phyloP scores from a whole-genome alignment of 64 coral and sea anemone genomes.

The Platygyra sinensis region DNA sequence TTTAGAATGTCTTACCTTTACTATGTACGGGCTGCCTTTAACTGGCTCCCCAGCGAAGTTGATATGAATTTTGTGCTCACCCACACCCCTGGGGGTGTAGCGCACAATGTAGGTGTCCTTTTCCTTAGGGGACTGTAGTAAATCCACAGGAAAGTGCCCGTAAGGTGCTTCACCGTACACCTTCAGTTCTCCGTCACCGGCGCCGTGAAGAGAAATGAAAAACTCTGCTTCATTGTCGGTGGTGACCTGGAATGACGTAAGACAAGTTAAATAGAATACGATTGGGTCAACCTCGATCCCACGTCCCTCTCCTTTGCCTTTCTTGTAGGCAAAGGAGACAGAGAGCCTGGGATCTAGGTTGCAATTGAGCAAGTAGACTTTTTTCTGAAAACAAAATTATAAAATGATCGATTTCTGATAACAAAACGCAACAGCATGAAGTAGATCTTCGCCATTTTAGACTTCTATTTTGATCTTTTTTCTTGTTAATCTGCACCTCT shows the following conservation, averaged over 20 bases:
- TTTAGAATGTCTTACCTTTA: constrained; percentile 58
- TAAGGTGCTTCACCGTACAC: constrained; percentile 84
- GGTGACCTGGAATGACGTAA: neutral
- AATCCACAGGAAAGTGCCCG: constrained; percentile 73
- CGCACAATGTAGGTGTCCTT: constrained; percentile 71
- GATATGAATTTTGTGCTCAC: constrained; percentile 78
- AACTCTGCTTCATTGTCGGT: constrained; percentile 63
- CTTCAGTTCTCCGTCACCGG: constrained; percentile 70
- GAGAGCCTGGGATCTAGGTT: too few relatives aligned
- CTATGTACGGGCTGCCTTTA: constrained; percentile 74
- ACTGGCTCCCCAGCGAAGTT: constrained; percentile 68
- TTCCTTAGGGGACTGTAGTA: constrained; percentile 61
- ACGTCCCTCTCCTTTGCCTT: too few relatives aligned
- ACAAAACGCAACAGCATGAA: too few relatives aligned
- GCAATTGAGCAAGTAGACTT: too few relatives aligned
- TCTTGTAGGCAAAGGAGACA: too few relatives aligned
- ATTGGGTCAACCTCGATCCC: neutral
- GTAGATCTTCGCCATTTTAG: too few relatives aligned
- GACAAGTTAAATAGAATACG: neutral
- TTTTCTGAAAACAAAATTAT: too few relatives aligned
- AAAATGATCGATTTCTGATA: too few relatives aligned
- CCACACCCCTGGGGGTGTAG: constrained; percentile 68
- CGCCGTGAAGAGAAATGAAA: constrained; percentile 72
- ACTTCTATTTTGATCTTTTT: too few relatives aligned
- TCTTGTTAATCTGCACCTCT: too few relatives aligned